Conservation (phyloP, 2,797 vertebrate species). For the Melanotaenia boesemani region DNA sequence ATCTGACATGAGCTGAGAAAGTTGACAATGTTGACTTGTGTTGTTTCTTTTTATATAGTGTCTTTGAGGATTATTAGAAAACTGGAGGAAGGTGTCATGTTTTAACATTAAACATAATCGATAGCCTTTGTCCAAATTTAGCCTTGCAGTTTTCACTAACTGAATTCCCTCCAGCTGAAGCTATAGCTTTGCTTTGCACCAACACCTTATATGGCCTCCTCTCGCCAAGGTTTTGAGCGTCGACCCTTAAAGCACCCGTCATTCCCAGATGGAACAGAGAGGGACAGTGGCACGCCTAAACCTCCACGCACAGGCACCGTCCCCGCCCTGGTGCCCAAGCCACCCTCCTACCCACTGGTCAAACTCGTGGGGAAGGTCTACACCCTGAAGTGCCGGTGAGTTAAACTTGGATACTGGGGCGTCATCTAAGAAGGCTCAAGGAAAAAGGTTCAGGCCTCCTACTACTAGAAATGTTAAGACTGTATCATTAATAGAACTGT, state of each 20-base stretch:
- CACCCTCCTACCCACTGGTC: conserved; percentile 92
- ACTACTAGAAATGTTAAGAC: conserved; percentile 13
- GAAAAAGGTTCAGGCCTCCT: background rate
- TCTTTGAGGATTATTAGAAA: no score
- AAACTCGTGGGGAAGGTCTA: conserved; percentile 96
- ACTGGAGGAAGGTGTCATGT: no score
- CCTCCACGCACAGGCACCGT: conserved; percentile 90
- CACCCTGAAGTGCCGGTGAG: conserved; percentile 96
- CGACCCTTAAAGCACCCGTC: conserved; percentile 86
- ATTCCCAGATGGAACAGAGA: conserved; percentile 82
- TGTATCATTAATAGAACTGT: conserved; percentile 27
- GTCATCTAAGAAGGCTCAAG: background rate
- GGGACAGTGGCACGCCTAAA: conserved; percentile 86
- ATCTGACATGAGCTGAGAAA: no score
- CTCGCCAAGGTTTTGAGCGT: conserved; percentile 87
- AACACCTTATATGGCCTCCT: conserved; percentile 1
- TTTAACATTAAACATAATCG: no score
- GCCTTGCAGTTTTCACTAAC: no score
- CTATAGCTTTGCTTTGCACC: background rate
- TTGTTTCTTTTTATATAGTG: no score
- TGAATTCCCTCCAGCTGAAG: no score
- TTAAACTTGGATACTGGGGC: background rate
- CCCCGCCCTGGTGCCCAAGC: conserved; percentile 93
- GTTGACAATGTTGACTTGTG: no score
- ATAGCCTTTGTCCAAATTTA: no score